Conservation (phyloP, 2,888 invertebrate species). For the Ochropleura leucogaster region DNA sequence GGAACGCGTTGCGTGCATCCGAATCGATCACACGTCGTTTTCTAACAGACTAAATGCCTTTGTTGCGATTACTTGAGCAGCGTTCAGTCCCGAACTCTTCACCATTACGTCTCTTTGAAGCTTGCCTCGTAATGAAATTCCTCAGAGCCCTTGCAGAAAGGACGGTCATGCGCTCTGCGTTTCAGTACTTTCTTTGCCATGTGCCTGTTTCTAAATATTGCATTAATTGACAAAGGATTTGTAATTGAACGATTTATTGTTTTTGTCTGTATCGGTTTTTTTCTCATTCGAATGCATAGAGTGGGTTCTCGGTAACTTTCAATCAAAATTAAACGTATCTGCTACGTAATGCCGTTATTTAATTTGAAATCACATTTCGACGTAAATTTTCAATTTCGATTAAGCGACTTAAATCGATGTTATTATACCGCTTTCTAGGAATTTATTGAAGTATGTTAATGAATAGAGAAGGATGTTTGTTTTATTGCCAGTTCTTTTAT, state of each 20-base stretch:
- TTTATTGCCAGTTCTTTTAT: constrained; percentile 3
- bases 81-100: not conserved
- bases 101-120: constrained; percentile 7
- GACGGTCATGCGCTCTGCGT: constrained; percentile 34
- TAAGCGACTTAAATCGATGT: not conserved
- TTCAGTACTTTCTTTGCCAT: constrained; percentile 15
- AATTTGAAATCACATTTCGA: constrained; percentile 4
- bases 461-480: constrained; percentile 4
- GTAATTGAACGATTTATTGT: constrained; percentile 5
- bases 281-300: not conserved
- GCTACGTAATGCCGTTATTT: not conserved
- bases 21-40: constrained; percentile 55
- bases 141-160: constrained; percentile 10
- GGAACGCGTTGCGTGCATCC: constrained; percentile 58
- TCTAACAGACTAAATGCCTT: constrained; percentile 42
- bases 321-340: not conserved
- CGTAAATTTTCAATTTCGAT: not conserved
- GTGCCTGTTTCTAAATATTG: constrained; percentile 7
- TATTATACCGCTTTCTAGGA: not conserved
- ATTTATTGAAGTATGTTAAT: not conserved
- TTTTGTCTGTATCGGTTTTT: not conserved
- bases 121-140: constrained; percentile 24
- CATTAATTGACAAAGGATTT: constrained; percentile 2
- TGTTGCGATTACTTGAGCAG: constrained; percentile 15
- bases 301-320: not conserved